These are phyloP conservation scores for Disparrhopalites patrizii DNA, from an alignment of 2,888 invertebrate species.

Conservation along the genomic window DNA sequence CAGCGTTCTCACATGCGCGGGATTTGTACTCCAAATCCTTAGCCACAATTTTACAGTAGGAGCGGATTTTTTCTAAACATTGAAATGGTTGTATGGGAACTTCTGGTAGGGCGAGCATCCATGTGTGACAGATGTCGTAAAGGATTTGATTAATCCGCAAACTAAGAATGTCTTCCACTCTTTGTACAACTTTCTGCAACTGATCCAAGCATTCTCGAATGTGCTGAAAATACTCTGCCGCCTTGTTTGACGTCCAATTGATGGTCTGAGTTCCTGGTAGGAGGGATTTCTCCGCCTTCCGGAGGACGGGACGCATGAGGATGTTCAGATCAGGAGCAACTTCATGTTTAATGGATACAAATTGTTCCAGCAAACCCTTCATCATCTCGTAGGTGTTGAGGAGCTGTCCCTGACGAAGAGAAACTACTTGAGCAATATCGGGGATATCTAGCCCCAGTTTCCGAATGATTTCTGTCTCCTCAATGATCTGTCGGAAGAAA, in stretches of 20 bases:
- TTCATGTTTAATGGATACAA: constrained; percentile 31
- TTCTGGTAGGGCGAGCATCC: constrained; percentile 40
- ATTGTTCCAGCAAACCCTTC: constrained; percentile 59
- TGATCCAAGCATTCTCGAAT: constrained; percentile 37
- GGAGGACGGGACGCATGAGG: constrained; percentile 37
- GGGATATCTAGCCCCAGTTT: constrained; percentile 71
- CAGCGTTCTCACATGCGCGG: constrained; percentile 65
- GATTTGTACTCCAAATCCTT: constrained; percentile 45
- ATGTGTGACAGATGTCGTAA: constrained; percentile 38
- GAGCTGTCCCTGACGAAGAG: constrained; percentile 68
- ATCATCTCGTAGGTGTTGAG: constrained; percentile 61
- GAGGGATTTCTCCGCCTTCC: constrained; percentile 62
- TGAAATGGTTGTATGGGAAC: constrained; percentile 33
- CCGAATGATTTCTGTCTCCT: constrained; percentile 76
- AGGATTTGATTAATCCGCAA: constrained; percentile 39
- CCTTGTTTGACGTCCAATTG: constrained; percentile 76
- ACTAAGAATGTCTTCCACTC: constrained; percentile 37
- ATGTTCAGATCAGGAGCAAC: constrained; percentile 38
- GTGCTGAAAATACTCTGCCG: constrained; percentile 53
- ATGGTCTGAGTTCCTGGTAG: constrained; percentile 69
- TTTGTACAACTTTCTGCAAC: constrained; percentile 36
- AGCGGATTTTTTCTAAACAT: constrained; percentile 36
- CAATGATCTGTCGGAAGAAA: constrained; percentile 57
- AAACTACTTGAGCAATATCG: constrained; percentile 68
- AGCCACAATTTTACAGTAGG: constrained; percentile 36